Conservation (phyloP, 2,113 vertebrate species). For the Microcebus murinus region DNA sequence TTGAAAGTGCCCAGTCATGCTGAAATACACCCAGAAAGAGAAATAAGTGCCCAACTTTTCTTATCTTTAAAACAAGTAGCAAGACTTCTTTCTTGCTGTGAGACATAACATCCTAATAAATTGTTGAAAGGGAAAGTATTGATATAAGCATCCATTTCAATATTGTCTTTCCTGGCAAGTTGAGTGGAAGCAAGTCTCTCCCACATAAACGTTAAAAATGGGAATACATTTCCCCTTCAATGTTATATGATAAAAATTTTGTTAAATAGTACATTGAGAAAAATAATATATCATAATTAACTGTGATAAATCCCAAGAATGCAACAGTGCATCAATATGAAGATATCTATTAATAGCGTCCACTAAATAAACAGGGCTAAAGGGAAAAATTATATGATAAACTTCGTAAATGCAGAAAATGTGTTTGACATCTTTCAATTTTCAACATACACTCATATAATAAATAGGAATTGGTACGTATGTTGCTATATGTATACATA, state of each 20-base stretch:
- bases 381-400: neutral
- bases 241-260: too few species aligned
- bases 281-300: neutral
- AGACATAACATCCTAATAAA: neutral
- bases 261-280: neutral
- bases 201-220: neutral
- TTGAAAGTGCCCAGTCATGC: accelerated
- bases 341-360: neutral
- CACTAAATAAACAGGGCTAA: neutral
- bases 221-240: neutral
- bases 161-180: neutral
- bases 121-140: neutral
- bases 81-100: neutral
- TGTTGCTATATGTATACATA: neutral
- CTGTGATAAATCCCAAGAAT: neutral
- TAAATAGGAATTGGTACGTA: neutral
- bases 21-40: neutral
- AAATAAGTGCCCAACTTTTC: neutral
- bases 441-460: neutral
- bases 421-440: neutral
- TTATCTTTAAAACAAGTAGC: neutral
- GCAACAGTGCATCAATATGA: neutral
- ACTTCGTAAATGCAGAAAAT: neutral
- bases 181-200: neutral
- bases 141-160: neutral